Evolutionary conservation across 2,888 invertebrate genomes (phyloP).

Genomic region (Cataglyphis rosenhaueri): DNA sequence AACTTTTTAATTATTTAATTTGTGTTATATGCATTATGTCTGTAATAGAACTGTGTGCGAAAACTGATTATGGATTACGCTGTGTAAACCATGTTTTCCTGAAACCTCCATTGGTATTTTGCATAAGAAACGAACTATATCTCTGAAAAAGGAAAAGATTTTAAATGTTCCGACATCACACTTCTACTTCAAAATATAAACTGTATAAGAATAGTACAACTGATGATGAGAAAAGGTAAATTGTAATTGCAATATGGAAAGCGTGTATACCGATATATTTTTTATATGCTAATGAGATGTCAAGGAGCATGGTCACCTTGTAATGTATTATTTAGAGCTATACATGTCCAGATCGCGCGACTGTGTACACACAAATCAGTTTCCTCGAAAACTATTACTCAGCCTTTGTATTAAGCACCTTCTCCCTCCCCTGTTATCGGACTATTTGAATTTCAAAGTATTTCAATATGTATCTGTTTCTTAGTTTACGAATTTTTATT

Average conservation of each 20-base stretch:
- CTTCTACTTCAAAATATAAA: slow-evolving; percentile 69
- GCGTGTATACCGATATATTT: slow-evolving; percentile 84
- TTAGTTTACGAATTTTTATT: slow-evolving; percentile 58
- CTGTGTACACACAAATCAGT: slow-evolving; percentile 75
- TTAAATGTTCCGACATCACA: slow-evolving; percentile 70
- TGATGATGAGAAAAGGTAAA: slow-evolving; percentile 77
- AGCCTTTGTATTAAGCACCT: slow-evolving; percentile 72
- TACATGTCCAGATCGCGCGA: slow-evolving; percentile 70
- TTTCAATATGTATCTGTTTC: slow-evolving; percentile 63
- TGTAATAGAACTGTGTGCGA: slow-evolving; percentile 25
- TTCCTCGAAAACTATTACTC: slow-evolving; percentile 68
- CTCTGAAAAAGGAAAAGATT: slow-evolving; percentile 58
- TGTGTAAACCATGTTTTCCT: slow-evolving; percentile 74
- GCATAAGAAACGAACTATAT: slow-evolving; percentile 61
- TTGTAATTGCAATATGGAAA: slow-evolving; percentile 83
- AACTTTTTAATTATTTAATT: slow-evolving; percentile 34
- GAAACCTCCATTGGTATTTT: slow-evolving; percentile 77
- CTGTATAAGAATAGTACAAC: slow-evolving; percentile 79
- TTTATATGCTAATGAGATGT: slow-evolving; percentile 83
- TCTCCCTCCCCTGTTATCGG: slow-evolving; percentile 55
- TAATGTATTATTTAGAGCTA: slow-evolving; percentile 79
- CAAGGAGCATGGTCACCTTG: slow-evolving; percentile 77
- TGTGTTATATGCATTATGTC: slow-evolving; percentile 33
- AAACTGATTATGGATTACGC: slow-evolving; percentile 49
- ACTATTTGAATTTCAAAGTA: slow-evolving; percentile 69